Conservation (phyloP, 2,113 vertebrate species). For the Melierax canorus region DNA sequence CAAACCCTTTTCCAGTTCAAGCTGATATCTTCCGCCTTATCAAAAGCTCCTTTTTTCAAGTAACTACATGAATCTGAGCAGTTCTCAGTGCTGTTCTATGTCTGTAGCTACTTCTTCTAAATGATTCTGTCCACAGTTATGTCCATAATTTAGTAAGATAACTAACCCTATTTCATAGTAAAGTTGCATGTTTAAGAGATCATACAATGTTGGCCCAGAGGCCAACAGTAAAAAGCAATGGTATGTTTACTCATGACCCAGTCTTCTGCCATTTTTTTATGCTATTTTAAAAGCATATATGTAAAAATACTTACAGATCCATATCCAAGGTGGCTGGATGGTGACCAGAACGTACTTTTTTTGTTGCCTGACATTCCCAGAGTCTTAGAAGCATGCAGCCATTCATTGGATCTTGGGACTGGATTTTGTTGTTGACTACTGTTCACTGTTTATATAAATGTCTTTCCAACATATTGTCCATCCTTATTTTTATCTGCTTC, state of each 20-base stretch:
- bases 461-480: constrained; percentile 6
- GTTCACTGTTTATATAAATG: background rate
- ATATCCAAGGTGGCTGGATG: background rate
- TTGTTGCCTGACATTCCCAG: background rate
- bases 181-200: background rate
- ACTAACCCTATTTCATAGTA: background rate
- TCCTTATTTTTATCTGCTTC: constrained; percentile 53
- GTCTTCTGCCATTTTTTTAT: background rate
- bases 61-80: background rate
- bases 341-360: background rate
- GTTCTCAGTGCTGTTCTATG: background rate
- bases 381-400: background rate
- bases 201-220: background rate
- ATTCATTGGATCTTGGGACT: background rate
- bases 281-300: background rate
- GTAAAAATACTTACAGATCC: background rate
- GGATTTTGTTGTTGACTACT: background rate
- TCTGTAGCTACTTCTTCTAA: background rate
- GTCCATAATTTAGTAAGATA: background rate
- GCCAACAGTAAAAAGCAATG: background rate
- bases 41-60: background rate
- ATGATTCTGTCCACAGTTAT: background rate
- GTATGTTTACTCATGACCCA: background rate
- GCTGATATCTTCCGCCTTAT: background rate
- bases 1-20: background rate